These are phyloP conservation scores for Coelinius sp. DNA, from an alignment of 2,888 invertebrate genomes.

Conservation along the genomic window DNA sequence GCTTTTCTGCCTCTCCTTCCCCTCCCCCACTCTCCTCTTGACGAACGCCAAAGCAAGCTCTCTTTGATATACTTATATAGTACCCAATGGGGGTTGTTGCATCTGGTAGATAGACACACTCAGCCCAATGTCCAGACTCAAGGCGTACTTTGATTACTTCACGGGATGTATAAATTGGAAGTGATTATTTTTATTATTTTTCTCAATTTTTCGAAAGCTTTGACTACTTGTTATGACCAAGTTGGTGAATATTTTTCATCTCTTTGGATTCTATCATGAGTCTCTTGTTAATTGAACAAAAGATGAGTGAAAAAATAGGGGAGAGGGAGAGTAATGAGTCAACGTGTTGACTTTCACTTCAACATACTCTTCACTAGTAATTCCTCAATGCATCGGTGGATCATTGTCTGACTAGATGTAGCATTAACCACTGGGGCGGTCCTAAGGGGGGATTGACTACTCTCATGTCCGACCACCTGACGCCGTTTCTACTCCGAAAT, in stretches of 20 bases:
- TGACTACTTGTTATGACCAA: not conserved
- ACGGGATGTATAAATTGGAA: conserved; percentile 55
- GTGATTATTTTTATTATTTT: conserved; percentile 24
- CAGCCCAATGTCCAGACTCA: conserved; percentile 46
- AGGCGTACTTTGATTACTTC: conserved; percentile 65
- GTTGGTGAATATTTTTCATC: not conserved
- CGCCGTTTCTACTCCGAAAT: conserved; percentile 39
- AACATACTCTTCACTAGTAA: not conserved
- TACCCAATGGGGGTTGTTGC: conserved; percentile 40
- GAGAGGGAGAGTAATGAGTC: conserved; percentile 20
- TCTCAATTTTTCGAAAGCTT: not conserved
- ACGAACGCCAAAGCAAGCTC: conserved; percentile 41
- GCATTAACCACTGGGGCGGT: conserved; percentile 39
- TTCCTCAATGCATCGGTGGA: conserved; percentile 13
- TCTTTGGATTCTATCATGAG: not conserved
- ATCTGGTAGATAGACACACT: conserved; percentile 46
- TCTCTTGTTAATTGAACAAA: not conserved
- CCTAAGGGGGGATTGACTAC: conserved; percentile 12
- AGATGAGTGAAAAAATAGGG: not conserved
- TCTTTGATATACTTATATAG: conserved; percentile 66
- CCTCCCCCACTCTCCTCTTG: conserved; percentile 30
- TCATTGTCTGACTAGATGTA: conserved; percentile 45
- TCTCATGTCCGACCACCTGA: conserved; percentile 43
- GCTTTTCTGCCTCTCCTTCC: not conserved
- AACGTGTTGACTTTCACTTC: conserved; percentile 23